Conservation (phyloP, 2,113 vertebrate species). For the Microtus richardsoni region DNA sequence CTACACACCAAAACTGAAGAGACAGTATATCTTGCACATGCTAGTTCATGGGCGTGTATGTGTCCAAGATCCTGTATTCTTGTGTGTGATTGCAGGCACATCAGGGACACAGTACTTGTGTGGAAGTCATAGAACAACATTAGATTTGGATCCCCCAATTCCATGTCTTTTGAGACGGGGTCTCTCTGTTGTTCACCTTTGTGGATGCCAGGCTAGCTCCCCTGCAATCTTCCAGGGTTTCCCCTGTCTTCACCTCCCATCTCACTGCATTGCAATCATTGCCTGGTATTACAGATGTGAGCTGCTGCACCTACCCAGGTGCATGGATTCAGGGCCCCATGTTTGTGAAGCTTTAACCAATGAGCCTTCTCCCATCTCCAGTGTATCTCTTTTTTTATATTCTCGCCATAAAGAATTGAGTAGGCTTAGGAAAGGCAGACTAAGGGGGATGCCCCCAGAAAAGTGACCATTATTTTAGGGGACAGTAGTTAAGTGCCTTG, state of each 20-base stretch:
- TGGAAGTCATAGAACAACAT: not conserved
- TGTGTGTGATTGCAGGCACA: not conserved
- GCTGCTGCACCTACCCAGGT: not conserved
- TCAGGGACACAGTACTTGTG: not conserved
- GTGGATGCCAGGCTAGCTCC: not conserved
- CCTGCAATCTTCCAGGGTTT: not conserved
- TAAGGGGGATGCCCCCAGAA: not conserved
- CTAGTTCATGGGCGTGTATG: not conserved
- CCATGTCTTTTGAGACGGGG: not conserved
- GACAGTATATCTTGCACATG: not conserved
- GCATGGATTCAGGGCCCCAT: not conserved
- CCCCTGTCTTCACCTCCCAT: not conserved
- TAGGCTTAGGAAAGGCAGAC: not conserved
- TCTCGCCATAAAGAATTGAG: not conserved
- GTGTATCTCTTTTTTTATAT: not conserved
- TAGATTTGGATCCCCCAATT: not conserved
- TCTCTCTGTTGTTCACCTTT: not conserved
- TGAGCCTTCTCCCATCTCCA: not conserved
- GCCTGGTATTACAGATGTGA: not conserved
- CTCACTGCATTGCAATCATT: not conserved
- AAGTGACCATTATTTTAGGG: not conserved
- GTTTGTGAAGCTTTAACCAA: not conserved
- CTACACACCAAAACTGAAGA: not conserved
- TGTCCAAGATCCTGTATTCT: not conserved
- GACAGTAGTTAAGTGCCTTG: not conserved